Base-by-base conservation (phyloP, 2,113 vertebrate species). In the Jacana jacana region DNA sequence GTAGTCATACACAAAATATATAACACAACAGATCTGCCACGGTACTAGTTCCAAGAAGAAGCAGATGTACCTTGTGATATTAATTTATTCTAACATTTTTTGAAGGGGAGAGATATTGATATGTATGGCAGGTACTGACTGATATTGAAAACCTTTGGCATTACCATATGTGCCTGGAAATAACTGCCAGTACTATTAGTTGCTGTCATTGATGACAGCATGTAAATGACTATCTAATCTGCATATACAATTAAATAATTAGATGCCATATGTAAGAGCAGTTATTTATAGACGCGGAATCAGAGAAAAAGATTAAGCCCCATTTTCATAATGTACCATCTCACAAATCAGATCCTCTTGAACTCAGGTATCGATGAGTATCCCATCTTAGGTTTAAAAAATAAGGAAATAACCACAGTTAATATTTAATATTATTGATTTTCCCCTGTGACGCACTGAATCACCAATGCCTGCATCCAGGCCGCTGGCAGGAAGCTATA, bases 221-320 rank as follows among this genome's bases (percentile, higher is more conserved):
- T 71, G 39, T 68, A 96, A 96, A 94, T 81, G 14, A 81, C 76
- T 90, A 58, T 27, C 71, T 90, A 84, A 96, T 95, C 81, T 96
- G 77, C 88, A 94, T 89, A 88, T 33, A 69, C 73, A 84, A 94
- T 91, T 85, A 91, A 93, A 78, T 93, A 95, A 94, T 93, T 81
- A 94, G 86, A 76, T 92, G 73, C 40, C 86, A 87, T 94, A 79
- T 89, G 77, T 84, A 97, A 88, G 3, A 91, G 28, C 4, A 87
- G 83, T 84, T 95, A 94, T 95, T 97, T 92, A 79, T 89, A 86
- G 60, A 33, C 63, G n/a, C 0, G 0, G 65, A 86, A 92, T 69
- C 39, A 87, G 65, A 91, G 23, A n/a, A 73, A 40, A 65, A 86
- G 92, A 75, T 11, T 46, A 82, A 92, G 54, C 8, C n/a, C 7